phyloP scores from a whole-genome alignment of 1,140 invertebrate species.

The Vanessa atalanta region DNA sequence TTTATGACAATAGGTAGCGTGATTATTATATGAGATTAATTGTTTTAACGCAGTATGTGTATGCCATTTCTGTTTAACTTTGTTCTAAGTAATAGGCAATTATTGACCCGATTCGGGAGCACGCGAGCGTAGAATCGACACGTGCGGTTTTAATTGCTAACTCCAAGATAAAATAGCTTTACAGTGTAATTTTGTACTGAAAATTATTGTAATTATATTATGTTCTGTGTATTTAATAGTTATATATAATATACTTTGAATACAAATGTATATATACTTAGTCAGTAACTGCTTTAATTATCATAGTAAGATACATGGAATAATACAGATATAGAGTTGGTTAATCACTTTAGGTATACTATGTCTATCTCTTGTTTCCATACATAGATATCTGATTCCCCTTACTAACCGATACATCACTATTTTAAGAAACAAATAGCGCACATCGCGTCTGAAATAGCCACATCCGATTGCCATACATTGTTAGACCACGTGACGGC shows the following conservation, averaged over 20 bases:
- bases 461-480: constrained; percentile 11
- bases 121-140: constrained; percentile 25
- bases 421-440: background rate
- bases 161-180: constrained; percentile 21
- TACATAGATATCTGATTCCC: too few relatives aligned
- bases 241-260: too few relatives aligned
- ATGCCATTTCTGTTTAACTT: constrained; percentile 4
- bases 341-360: too few relatives aligned
- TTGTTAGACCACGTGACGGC: constrained; percentile 21
- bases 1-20: background rate
- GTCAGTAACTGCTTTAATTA: too few relatives aligned
- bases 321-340: too few relatives aligned
- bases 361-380: too few relatives aligned
- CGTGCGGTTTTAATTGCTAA: constrained; percentile 28
- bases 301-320: too few relatives aligned
- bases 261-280: too few relatives aligned
- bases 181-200: constrained; percentile 8
- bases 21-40: background rate
- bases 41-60: background rate
- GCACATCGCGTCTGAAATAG: background rate
- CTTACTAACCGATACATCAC: too few relatives aligned
- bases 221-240: background rate
- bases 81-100: constrained; percentile 20
- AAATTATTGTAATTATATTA: background rate
- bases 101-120: constrained; percentile 28